Evolutionary conservation across 2,797 vertebrate genomes (phyloP).

Genomic region (Brachyrhaphis roseni): DNA sequence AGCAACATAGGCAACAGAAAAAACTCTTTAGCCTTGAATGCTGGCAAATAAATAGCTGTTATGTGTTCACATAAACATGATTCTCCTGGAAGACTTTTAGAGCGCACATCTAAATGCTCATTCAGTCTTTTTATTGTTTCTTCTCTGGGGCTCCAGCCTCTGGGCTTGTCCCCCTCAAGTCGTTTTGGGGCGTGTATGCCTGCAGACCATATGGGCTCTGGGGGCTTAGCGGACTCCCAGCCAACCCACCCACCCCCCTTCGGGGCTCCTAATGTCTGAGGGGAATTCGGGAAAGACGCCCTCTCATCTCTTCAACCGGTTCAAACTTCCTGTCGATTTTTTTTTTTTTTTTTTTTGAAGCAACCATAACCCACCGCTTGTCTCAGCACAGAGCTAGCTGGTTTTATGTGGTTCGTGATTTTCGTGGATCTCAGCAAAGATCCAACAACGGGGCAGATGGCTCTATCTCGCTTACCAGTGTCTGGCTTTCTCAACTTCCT

Average conservation of each 20-base stretch:
- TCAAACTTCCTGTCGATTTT: constrained; percentile 43
- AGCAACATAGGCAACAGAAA: too few relatives aligned
- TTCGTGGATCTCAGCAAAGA: constrained; percentile 32
- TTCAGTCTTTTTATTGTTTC: constrained; percentile 12
- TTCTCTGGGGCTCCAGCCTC: constrained; percentile 36
- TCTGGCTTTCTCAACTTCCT: constrained; percentile 43
- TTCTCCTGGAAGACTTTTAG: constrained; percentile 19
- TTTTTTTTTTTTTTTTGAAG: constrained; percentile 13
- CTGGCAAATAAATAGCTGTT: constrained; percentile 3
- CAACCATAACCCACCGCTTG: constrained; percentile 17
- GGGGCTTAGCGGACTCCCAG: constrained; percentile 67
- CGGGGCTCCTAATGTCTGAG: constrained; percentile 45
- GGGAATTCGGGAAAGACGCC: constrained; percentile 30
- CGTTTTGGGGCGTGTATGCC: constrained; percentile 58
- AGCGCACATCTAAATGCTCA: constrained; percentile 31
- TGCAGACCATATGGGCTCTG: constrained; percentile 73
- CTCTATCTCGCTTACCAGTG: constrained; percentile 46
- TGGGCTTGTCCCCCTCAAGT: constrained; percentile 50
- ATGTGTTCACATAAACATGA: background rate
- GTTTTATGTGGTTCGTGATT: constrained; percentile 48
- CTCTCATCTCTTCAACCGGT: constrained; percentile 44
- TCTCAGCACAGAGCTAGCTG: constrained; percentile 7
- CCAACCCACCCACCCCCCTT: constrained; percentile 20
- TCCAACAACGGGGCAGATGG: constrained; percentile 56
- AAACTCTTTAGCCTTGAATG: constrained; percentile 13